Conservation (phyloP, 2,888 invertebrate species). For the Drosophila ezoana region DNA sequence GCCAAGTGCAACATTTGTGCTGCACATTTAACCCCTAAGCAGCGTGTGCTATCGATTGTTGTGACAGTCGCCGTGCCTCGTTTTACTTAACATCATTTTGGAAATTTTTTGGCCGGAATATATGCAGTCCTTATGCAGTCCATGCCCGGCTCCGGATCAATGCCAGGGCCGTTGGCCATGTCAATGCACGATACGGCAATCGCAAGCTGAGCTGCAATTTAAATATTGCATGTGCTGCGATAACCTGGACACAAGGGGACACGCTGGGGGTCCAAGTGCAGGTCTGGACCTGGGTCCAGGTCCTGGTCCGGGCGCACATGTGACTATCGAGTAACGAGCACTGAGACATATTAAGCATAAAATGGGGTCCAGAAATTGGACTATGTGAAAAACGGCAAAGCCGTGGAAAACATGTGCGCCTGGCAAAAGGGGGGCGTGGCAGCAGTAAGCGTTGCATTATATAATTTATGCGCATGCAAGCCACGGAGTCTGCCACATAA, state of each 20-base stretch:
- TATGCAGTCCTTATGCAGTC: conserved; percentile 38
- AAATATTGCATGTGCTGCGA: conserved; percentile 71
- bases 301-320: conserved; percentile 53
- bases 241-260: conserved; percentile 25
- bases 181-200: conserved; percentile 52
- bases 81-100: conserved; percentile 38
- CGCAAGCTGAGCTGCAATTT: conserved; percentile 57
- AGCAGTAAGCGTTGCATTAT: conserved; percentile 66
- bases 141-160: conserved; percentile 62
- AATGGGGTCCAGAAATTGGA: conserved; percentile 75
- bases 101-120: conserved; percentile 35
- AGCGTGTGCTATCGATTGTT: conserved; percentile 49
- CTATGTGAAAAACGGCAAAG: conserved; percentile 57
- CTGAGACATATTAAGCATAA: conserved; percentile 73
- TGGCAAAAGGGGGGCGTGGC: conserved; percentile 43
- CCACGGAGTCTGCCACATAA: conserved; percentile 79
- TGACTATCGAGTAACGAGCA: conserved; percentile 47
- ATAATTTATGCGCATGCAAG: conserved; percentile 81
- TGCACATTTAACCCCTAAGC: conserved; percentile 16
- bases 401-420: conserved; percentile 19
- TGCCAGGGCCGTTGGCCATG: conserved; percentile 77
- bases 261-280: neutral
- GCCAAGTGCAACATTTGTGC: conserved; percentile 15
- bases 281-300: conserved; percentile 12
- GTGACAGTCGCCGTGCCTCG: conserved; percentile 45